A percentile compares a stretch with the other conserved stretches of the same genome.
These are phyloP conservation scores for Meandrusa payeni DNA, from an alignment of 2,888 invertebrate genomes.

Conservation along the genomic window DNA sequence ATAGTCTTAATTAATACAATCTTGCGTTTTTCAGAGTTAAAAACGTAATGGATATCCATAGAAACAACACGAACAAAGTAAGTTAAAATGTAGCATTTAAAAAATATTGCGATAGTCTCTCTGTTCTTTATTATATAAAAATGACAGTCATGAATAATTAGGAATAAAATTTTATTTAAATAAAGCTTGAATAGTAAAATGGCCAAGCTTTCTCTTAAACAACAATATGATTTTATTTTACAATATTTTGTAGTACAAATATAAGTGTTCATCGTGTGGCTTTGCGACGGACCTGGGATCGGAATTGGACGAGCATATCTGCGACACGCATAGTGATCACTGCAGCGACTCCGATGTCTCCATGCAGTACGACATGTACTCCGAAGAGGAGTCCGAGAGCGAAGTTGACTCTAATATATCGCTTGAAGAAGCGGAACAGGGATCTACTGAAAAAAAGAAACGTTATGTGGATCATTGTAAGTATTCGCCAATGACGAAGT, in stretches of 20 bases:
- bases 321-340: conserved; percentile 22
- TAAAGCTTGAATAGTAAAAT: too few species aligned
- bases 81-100: too few species aligned
- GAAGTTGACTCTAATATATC: conserved; percentile 46
- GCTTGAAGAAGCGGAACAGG: conserved; percentile 25
- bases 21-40: conserved; percentile 54
- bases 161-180: too few species aligned
- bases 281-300: conserved; percentile 34
- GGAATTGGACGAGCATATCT: conserved; percentile 34
- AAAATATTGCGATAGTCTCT: too few species aligned
- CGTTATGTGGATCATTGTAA: conserved; percentile 31
- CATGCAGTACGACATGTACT: conserved; percentile 34
- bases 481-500: too few species aligned
- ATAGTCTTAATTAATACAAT: neutral
- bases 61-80: conserved; percentile 34
- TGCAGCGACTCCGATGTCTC: conserved; percentile 47
- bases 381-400: conserved; percentile 36
- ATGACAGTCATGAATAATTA: too few species aligned
- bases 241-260: conserved; percentile 30
- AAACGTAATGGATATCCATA: conserved; percentile 53
- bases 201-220: too few species aligned
- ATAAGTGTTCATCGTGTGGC: conserved; percentile 35
- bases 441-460: conserved; percentile 28
- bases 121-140: too few species aligned
- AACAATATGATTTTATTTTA: too few species aligned